phyloP scores from a whole-genome alignment of 1,140 invertebrate species.

The Musca vetustissima region DNA sequence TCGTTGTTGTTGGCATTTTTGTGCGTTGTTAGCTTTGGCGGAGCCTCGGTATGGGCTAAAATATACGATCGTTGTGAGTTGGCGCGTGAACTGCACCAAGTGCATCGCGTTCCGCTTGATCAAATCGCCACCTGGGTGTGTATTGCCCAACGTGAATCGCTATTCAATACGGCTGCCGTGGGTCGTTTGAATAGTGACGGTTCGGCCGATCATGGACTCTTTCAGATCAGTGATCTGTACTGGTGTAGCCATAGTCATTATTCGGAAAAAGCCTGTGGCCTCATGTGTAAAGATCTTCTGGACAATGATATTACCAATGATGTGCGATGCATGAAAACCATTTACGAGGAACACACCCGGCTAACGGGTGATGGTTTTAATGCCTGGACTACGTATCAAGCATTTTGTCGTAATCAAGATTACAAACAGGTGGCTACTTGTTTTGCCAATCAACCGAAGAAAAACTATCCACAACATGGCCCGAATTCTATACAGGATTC shows the following conservation, averaged over 20 bases:
- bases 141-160: constrained; percentile 72
- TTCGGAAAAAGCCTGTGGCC: constrained; percentile 62
- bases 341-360: constrained; percentile 62
- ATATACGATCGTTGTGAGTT: constrained; percentile 69
- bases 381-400: constrained; percentile 67
- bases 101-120: constrained; percentile 60
- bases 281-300: constrained; percentile 61
- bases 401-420: constrained; percentile 41
- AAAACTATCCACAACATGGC: not conserved
- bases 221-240: constrained; percentile 73
- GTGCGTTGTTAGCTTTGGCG: not conserved
- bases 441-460: constrained; percentile 5
- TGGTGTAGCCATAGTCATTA: constrained; percentile 67
- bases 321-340: constrained; percentile 61
- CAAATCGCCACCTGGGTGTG: constrained; percentile 74
- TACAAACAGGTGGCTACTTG: constrained; percentile 2
- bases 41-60: constrained; percentile 49
- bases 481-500: too few relatives aligned
- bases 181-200: constrained; percentile 62
- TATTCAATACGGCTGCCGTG: constrained; percentile 68
- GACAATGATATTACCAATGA: constrained; percentile 68
- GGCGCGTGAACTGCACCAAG: constrained; percentile 62
- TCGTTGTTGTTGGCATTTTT: not conserved
- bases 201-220: constrained; percentile 70
- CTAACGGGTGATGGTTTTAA: constrained; percentile 67